Evolutionary conservation across 2,797 vertebrate species (phyloP).

Genomic region (Sebastes steindachneri): DNA sequence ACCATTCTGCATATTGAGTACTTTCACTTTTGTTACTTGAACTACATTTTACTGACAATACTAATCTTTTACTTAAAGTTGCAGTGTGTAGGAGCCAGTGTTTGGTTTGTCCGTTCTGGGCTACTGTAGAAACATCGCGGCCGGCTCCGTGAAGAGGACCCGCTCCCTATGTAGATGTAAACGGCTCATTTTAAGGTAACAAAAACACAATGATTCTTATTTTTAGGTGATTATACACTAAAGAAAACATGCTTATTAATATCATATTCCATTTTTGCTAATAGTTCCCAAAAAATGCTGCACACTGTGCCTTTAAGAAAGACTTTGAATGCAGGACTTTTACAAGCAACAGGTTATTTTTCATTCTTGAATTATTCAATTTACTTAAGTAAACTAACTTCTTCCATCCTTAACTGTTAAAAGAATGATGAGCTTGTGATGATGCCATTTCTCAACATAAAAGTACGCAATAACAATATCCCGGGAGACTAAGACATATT

Average conservation of each 20-base stretch:
- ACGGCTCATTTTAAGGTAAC: rapidly evolving
- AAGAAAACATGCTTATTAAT: no score
- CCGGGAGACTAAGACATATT: conserved; percentile 1
- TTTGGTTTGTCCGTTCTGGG: no score
- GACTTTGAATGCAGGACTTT: not conserved
- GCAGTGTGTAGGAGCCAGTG: no score
- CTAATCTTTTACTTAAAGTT: no score
- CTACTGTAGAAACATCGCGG: no score
- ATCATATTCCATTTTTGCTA: no score
- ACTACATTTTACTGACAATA: not conserved
- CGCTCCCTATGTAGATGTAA: rapidly evolving
- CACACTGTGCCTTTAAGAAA: no score
- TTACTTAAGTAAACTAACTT: not conserved
- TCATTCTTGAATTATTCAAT: not conserved
- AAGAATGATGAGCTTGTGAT: not conserved
- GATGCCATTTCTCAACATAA: not conserved
- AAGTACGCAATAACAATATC: conserved; percentile 11
- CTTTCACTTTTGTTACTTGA: not conserved
- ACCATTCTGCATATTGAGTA: not conserved
- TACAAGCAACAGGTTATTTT: not conserved
- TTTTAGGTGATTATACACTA: no score
- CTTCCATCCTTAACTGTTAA: not conserved
- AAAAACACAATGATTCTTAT: no score
- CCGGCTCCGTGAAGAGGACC: no score
- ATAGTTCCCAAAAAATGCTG: no score